A percentile compares a stretch with the other conserved stretches of the same genome.
These are phyloP conservation scores for Tachysurus fulvidraco DNA, from an alignment of 2,113 vertebrate genomes.

Conservation along the genomic window DNA sequence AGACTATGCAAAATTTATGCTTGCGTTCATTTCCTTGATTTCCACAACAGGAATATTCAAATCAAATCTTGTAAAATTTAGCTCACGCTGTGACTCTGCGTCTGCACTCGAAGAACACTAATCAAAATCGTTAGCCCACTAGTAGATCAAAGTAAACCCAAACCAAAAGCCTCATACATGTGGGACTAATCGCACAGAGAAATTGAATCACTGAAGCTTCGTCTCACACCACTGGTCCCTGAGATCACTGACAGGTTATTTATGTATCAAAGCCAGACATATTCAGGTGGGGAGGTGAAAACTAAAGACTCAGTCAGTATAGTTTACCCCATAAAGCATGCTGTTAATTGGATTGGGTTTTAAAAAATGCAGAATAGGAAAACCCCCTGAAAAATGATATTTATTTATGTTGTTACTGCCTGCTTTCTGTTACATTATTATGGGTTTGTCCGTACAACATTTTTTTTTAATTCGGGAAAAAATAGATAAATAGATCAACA, in stretches of 20 bases:
- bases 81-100: slow-evolving; percentile 21
- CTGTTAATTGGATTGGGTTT: slow-evolving; percentile 16
- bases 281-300: slow-evolving; percentile 41
- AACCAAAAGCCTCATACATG: slow-evolving; percentile 56
- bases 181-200: slow-evolving; percentile 37
- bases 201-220: slow-evolving; percentile 43
- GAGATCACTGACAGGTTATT: slow-evolving; percentile 50
- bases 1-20: background rate
- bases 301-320: slow-evolving; percentile 34
- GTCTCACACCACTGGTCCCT: slow-evolving; percentile 45
- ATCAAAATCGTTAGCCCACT: slow-evolving; percentile 57
- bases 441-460: background rate
- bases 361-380: background rate
- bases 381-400: too few relatives aligned
- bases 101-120: slow-evolving; percentile 53
- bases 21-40: background rate
- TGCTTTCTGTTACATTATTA: background rate
- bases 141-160: slow-evolving; percentile 58
- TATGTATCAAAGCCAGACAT: slow-evolving; percentile 45
- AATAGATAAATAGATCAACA: background rate
- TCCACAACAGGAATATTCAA: slow-evolving; percentile 17
- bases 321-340: slow-evolving; percentile 13
- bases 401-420: too few relatives aligned
- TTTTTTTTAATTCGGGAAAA: background rate
- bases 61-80: slow-evolving; percentile 31